Percentiles rank a stretch among this genome's conserved stretches.
phyloP scores from a whole-genome alignment of 2,888 invertebrate genomes.

The Bursaphelenchus okinawaensis region DNA sequence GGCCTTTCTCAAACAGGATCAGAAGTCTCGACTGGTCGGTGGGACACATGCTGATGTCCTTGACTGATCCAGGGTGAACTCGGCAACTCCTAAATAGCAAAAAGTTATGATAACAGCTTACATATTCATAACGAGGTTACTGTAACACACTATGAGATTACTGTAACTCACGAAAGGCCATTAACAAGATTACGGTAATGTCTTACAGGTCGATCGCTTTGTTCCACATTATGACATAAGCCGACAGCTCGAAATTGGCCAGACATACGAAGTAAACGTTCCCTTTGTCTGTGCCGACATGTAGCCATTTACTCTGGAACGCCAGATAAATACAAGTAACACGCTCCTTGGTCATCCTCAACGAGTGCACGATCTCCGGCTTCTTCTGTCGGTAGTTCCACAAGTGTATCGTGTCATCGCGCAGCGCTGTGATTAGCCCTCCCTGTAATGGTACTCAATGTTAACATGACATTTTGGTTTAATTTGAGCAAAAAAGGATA shows the following conservation, averaged over 20 bases:
- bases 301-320: constrained; percentile 94
- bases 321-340: constrained; percentile 90
- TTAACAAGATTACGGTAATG: neutral
- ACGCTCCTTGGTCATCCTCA: constrained; percentile 78
- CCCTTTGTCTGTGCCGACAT: constrained; percentile 89
- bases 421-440: constrained; percentile 85
- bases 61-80: constrained; percentile 91
- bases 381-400: constrained; percentile 91
- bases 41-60: constrained; percentile 93
- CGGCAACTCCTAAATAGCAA: constrained; percentile 61
- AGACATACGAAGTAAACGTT: constrained; percentile 96
- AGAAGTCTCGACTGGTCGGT: constrained; percentile 71
- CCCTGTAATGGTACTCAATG: constrained; percentile 64
- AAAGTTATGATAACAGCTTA: neutral
- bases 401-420: constrained; percentile 89
- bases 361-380: constrained; percentile 81
- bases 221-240: constrained; percentile 99
- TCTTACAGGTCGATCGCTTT: constrained; percentile 94
- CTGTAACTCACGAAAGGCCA: neutral
- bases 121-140: neutral
- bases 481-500: neutral
- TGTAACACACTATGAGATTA: neutral
- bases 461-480: too few relatives aligned
- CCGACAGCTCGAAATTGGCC: constrained; percentile 88
- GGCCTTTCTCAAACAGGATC: constrained; percentile 90